Base-by-base conservation (phyloP, 30 jellyfish, hydroid and myxozoan species). In the Nemopilema nomurai region DNA sequence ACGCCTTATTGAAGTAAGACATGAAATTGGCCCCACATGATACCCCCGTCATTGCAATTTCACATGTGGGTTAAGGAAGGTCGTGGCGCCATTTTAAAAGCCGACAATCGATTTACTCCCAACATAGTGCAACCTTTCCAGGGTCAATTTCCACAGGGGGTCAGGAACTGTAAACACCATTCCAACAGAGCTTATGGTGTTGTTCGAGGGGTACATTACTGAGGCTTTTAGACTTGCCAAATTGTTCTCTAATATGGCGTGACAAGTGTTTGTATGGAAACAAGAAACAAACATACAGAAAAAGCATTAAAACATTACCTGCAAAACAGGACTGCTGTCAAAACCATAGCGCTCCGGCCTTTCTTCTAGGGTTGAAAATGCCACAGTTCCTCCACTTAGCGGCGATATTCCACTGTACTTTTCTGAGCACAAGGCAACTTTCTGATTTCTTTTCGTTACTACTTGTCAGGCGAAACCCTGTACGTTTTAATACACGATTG, bases 361-460 rank as follows among this genome's bases (percentile, higher is more conserved):
- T 64, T 90, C 90, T 72, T 95, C 96, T 18, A 95, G 93, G 23
- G 99, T 95, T 50, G 96, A 85, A 69, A 82, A 95, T 1, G 99
- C 97, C 62, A 95, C 99, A 75, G 86, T 95, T 19, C 99, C 99
- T 25, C 97, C 97, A 57, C 97, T 88, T 4, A 95, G 78, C 21
- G 99, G 99, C n/a, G 89, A 77, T 13, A 87, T 90, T 32, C 92
- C 96, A 78, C 99, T 95, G 74, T 53, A 83, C 87, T 83, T 73
- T 29, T 87, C 80, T 20, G 99, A 77, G 73, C 99, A 95, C 87
- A 95, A 68, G 1, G 99, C 99, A 49, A 95, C 76, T 68, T 90
- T 95, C 33, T 95, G 99, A 63, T 95, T 90, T 57, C 74, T 79
- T 51, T 87, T 72, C 26, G 96, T 30, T 4, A 95, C 97, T 23